Conservation (phyloP, 1,140 invertebrate genomes). For the Holcopasites calliopsidis region DNA sequence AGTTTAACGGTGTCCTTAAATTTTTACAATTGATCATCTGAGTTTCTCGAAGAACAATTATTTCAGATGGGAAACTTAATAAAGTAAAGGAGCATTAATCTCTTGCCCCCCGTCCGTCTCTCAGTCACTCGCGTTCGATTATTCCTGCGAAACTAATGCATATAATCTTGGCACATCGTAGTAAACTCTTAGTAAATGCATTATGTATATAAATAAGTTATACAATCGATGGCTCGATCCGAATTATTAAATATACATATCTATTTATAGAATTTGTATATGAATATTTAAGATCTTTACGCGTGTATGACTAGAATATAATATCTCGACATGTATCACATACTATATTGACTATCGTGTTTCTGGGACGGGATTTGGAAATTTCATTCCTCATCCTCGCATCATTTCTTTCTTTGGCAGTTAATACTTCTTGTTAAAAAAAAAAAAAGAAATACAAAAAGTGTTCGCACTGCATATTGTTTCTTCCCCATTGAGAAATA, state of each 20-base stretch:
- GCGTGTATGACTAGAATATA: slow-evolving; percentile 56
- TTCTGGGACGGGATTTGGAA: slow-evolving; percentile 69
- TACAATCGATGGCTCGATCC: slow-evolving; percentile 55
- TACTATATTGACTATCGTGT: slow-evolving; percentile 80
- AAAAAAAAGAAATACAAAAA: neutral
- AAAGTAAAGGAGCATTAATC: neutral
- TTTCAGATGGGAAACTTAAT: neutral
- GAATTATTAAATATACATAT: slow-evolving; percentile 63
- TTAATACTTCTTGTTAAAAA: neutral
- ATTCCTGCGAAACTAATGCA: neutral
- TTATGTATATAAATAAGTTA: slow-evolving; percentile 63
- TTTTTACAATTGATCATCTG: neutral
- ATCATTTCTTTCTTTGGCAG: slow-evolving; percentile 43
- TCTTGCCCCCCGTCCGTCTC: neutral
- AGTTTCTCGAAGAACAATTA: neutral
- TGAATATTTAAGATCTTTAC: slow-evolving; percentile 64
- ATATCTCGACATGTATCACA: slow-evolving; percentile 78
- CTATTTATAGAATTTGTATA: slow-evolving; percentile 71
- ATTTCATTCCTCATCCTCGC: slow-evolving; percentile 59
- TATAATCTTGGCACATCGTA: slow-evolving; percentile 68
- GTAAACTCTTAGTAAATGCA: slow-evolving; percentile 66
- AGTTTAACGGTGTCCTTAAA: neutral
- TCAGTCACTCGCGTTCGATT: neutral
- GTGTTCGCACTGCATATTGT: neutral
- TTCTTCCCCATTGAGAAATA: neutral